These are phyloP conservation scores for Caenorhabditis remanei DNA, from an alignment of 1,140 invertebrate species.

Conservation along the genomic window DNA sequence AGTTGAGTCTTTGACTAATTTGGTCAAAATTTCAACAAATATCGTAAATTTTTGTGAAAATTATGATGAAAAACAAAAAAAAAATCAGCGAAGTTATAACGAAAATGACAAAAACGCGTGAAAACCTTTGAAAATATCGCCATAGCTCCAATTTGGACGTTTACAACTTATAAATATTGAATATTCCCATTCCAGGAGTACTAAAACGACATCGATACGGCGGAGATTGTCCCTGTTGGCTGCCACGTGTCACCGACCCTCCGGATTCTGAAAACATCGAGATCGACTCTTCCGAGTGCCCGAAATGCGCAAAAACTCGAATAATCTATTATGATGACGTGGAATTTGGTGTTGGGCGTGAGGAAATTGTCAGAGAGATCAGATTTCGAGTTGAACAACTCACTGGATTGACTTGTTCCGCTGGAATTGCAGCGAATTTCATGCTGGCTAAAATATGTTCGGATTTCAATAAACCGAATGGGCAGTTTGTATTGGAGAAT, in stretches of 20 bases:
- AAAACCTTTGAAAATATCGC: no score
- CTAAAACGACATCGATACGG: conserved; percentile 62
- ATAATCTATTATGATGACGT: conserved; percentile 64
- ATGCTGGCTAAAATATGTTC: conserved; percentile 83
- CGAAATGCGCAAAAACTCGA: conserved; percentile 68
- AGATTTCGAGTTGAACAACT: conserved; percentile 80
- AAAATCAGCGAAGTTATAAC: no score
- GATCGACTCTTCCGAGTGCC: conserved; percentile 57
- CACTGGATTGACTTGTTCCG: conserved; percentile 82
- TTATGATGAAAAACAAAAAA: no score
- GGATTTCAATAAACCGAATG: conserved; percentile 84
- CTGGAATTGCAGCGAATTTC: conserved; percentile 82
- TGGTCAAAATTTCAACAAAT: no score
- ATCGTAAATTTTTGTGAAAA: no score
- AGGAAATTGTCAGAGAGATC: conserved; percentile 80
- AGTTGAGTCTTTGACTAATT: no score
- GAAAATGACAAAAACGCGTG: no score
- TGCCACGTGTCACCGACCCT: conserved; percentile 66
- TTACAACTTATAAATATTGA: neutral
- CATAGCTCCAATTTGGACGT: no score
- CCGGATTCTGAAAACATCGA: neutral
- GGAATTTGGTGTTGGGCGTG: conserved; percentile 59
- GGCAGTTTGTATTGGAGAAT: conserved; percentile 81
- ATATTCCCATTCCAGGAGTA: conserved; percentile 57
- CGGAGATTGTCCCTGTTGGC: conserved; percentile 70